Evolutionary conservation across 2,888 invertebrate species (phyloP), one percentile per base, ranked within the genome.

Genomic region (Chrysomela aeneicollis): DNA sequence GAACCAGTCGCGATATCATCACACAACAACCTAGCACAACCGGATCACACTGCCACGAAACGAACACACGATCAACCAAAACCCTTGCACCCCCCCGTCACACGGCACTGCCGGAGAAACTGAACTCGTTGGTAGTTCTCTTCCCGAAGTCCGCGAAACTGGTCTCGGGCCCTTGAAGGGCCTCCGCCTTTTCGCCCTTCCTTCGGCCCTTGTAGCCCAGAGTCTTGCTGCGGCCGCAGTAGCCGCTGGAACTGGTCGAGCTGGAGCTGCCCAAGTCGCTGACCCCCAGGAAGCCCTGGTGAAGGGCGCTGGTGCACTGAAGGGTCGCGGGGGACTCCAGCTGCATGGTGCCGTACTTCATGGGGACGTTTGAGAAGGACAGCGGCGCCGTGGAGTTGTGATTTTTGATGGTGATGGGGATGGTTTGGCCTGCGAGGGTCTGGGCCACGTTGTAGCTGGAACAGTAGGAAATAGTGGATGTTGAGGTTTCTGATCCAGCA

Each of bases 361-460:
- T 59, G 15, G 63, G 63, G 59, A 74, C 49, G 68, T 76, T 73
- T 65, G 78, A 66, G 68, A 76, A 73, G 52, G 75, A 71, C 4
- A 77, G 61, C 18, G 77, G 74, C 37, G 77, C 71, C 9, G 75
- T 72, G 26, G 76, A 73, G 63, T 77, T 81, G 67, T 78, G 79
- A 68, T 79, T 82, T 68, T 83, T 83, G 50, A 84, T 80, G 18
- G 81, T 83, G 58, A 84, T 84, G 30, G 84, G 84, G 54, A 84
- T 79, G 5, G 84, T 84, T 67, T 83, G 83, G 5, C 84, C 84
- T n/a, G 82, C 83, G 52, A 83, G 74, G 18, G 76, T 71, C 42
- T 62, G 63, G 1, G 67, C 72, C 63, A 63, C 71, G 65, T 55
- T 69, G 68, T 52, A 59, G 54, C 61, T 61, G 32, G 52, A 42